Conservation (phyloP, 2,888 invertebrate species). For the Odontothrips loti region DNA sequence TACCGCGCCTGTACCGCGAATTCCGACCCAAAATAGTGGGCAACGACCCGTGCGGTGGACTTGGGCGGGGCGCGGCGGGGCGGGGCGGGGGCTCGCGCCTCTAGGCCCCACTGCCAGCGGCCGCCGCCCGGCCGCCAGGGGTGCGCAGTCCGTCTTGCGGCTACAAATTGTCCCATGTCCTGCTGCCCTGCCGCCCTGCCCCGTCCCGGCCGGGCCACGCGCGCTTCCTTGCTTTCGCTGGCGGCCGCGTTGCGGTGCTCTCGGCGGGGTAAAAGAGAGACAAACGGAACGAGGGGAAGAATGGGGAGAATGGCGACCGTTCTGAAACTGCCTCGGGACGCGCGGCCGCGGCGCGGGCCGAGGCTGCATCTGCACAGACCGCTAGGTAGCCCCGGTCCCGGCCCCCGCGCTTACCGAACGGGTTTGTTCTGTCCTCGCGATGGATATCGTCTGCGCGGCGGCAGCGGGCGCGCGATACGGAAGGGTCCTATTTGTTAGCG, state of each 20-base stretch:
- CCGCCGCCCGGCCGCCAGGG: background rate
- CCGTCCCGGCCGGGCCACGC: background rate
- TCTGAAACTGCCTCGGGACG: too few species aligned
- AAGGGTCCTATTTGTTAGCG: too few species aligned
- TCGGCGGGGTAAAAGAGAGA: too few species aligned
- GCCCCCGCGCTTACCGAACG: too few species aligned
- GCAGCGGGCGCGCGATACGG: too few species aligned
- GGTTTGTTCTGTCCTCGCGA: too few species aligned
- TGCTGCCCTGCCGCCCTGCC: background rate
- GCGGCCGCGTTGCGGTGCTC: background rate
- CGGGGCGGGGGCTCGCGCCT: background rate
- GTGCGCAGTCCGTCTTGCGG: background rate
- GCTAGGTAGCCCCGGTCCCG: too few species aligned
- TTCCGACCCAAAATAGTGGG: conserved; percentile 6
- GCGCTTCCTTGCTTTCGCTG: background rate
- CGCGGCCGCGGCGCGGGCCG: background rate
- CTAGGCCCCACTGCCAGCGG: too few species aligned
- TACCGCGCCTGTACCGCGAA: background rate
- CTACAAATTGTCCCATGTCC: background rate
- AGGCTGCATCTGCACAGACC: background rate
- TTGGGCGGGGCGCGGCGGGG: background rate
- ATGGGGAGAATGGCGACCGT: too few species aligned
- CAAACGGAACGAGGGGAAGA: too few species aligned
- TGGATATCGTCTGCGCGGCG: too few species aligned
- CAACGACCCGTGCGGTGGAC: background rate